Conservation (phyloP, 2,888 invertebrate species). For the Chrysina gloriosa region DNA sequence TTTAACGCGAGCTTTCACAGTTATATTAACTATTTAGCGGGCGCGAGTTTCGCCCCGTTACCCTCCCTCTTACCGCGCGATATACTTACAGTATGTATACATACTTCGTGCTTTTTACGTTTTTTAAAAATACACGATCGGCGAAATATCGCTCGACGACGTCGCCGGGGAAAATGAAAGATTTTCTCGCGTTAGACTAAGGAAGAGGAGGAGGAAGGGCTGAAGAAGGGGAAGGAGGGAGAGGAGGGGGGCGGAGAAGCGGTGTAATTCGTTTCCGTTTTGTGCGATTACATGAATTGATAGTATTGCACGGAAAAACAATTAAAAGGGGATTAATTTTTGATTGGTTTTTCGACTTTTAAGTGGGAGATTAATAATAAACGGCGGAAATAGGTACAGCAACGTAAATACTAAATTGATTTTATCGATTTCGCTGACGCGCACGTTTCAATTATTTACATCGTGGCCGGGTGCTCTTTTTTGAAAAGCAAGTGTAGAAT, state of each 20-base stretch:
- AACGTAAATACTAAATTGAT: background rate
- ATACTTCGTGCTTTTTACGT: background rate
- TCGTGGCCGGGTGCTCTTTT: too few relatives aligned
- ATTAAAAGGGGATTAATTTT: background rate
- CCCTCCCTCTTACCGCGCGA: background rate
- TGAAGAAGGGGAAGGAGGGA: background rate
- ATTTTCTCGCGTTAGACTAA: too few relatives aligned
- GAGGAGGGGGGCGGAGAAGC: background rate
- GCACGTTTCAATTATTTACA: too few relatives aligned
- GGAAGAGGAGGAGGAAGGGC: too few relatives aligned
- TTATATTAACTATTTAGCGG: constrained; percentile 28
- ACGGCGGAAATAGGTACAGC: too few relatives aligned
- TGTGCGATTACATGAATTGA: background rate
- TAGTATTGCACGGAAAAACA: background rate
- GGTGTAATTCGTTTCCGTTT: background rate
- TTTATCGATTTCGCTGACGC: background rate
- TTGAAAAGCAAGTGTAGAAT: too few relatives aligned
- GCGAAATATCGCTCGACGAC: too few relatives aligned
- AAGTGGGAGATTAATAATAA: background rate
- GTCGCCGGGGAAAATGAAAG: too few relatives aligned
- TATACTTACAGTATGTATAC: background rate
- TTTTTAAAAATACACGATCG: too few relatives aligned
- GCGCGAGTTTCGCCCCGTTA: background rate
- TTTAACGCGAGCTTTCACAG: constrained; percentile 24
- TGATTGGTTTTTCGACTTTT: background rate